Evolutionary conservation across 2,888 invertebrate species (phyloP), one percentile per base, ranked within the genome.

Genomic region (Lepidonotus clava): DNA sequence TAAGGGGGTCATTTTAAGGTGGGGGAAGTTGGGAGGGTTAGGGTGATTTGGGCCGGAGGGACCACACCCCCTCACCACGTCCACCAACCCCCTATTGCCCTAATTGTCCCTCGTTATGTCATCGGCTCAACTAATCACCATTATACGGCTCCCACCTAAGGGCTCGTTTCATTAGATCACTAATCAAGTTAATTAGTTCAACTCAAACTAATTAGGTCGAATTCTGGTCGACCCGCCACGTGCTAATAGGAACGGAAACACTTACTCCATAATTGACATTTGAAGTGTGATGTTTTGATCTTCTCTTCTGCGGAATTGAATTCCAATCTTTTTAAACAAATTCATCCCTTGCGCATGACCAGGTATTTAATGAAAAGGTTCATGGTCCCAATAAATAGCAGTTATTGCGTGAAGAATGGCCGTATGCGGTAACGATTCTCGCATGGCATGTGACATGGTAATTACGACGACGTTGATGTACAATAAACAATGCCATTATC

Each of bases 21-120:
- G n/a, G n/a, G n/a, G n/a, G n/a, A n/a, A n/a, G n/a, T n/a, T n/a
- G n/a, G n/a, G n/a, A n/a, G n/a, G n/a, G n/a, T n/a, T n/a, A n/a
- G n/a, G n/a, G n/a, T n/a, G n/a, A n/a, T n/a, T n/a, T n/a, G n/a
- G n/a, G n/a, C n/a, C n/a, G n/a, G n/a, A n/a, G n/a, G n/a, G n/a
- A n/a, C 61, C 28, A 24, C 24, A 61, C 61, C 11, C 28, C 24
- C 61, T 1, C 2, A 24, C 61, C 11, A 24, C 61, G 28, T 28
- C 1, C 61, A 18, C 28, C 28, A 61, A 61, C 28, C 4, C 4
- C 61, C 18, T 4, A 2, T 76, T 28, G 11, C 24, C 18, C 76
- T 76, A 76, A 38, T 76, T 76, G 76, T 40, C 6, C 38, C 76
- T 40, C 4, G 76, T 76, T 76, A 76, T 76, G 76, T 34, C 76